phyloP scores from a whole-genome alignment of 1,140 invertebrate genomes.

The Drosophila sechellia region DNA sequence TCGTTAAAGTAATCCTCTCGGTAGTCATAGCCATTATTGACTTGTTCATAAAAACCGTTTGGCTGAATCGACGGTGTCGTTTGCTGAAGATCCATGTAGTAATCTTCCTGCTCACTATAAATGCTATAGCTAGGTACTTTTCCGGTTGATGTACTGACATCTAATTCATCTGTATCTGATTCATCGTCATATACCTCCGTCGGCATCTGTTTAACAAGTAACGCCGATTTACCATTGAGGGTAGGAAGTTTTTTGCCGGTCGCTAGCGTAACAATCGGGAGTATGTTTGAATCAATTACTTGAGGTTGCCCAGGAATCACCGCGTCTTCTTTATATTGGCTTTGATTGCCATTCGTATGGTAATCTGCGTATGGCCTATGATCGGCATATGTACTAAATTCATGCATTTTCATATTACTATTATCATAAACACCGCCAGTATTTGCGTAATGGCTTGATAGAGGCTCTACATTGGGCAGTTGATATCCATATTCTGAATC shows the following conservation, averaged over 20 bases:
- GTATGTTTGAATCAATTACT: conserved; percentile 32
- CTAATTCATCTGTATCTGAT: conserved; percentile 45
- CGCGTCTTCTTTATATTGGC: conserved; percentile 13
- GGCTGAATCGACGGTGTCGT: conserved; percentile 84
- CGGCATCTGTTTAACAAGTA: conserved; percentile 77
- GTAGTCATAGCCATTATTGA: conserved; percentile 75
- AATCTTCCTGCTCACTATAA: conserved; percentile 77
- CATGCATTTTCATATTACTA: conserved; percentile 50
- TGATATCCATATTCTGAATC: conserved; percentile 34
- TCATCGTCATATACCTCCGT: conserved; percentile 80
- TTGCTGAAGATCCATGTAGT: conserved; percentile 71
- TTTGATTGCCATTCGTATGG: conserved; percentile 57
- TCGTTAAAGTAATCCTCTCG: conserved; percentile 84
- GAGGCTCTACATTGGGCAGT: conserved; percentile 18
- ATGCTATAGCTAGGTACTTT: conserved; percentile 64
- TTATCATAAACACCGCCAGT: conserved; percentile 67
- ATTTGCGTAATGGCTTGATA: conserved; percentile 33
- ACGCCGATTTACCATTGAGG: conserved; percentile 78
- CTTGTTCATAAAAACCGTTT: conserved; percentile 80
- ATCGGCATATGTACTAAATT: conserved; percentile 17
- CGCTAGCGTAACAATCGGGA: conserved; percentile 67
- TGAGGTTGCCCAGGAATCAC: conserved; percentile 7
- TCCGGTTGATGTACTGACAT: conserved; percentile 6
- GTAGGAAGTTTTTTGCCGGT: conserved; percentile 82
- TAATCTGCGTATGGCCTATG: conserved; percentile 43